These are phyloP conservation scores for Colletes gigas DNA, from an alignment of 1,140 invertebrate genomes.

Conservation along the genomic window DNA sequence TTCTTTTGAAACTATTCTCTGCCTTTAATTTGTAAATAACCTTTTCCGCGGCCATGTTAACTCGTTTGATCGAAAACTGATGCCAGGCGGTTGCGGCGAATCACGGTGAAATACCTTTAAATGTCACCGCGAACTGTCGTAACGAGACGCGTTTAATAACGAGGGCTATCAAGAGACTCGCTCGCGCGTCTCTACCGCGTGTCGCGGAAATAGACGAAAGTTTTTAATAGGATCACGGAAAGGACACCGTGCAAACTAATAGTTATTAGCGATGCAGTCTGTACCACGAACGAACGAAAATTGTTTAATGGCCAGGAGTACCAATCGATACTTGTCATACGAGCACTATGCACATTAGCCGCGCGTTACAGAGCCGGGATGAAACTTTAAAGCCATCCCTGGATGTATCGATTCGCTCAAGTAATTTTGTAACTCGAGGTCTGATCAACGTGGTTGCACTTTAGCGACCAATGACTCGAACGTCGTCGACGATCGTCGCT, in stretches of 20 bases:
- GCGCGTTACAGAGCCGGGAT: not conserved
- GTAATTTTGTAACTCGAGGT: not conserved
- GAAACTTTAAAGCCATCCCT: not conserved
- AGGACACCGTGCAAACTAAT: conserved; percentile 3
- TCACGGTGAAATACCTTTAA: not conserved
- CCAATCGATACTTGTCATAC: conserved; percentile 1
- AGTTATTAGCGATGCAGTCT: not conserved
- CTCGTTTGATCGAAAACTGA: too few species aligned
- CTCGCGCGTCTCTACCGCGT: not conserved
- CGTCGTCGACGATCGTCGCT: too few species aligned
- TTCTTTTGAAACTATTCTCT: too few species aligned
- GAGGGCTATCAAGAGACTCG: not conserved
- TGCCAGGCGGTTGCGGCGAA: not conserved
- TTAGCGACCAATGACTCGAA: not conserved
- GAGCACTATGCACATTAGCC: not conserved
- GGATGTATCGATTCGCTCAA: not conserved
- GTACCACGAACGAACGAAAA: conserved; percentile 5
- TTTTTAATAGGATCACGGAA: conserved; percentile 40
- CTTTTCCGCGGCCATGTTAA: too few species aligned
- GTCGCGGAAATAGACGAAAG: conserved; percentile 7
- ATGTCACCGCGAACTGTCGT: not conserved
- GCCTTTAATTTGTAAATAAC: too few species aligned
- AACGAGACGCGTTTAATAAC: conserved; percentile 6
- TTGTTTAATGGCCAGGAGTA: conserved; percentile 15
- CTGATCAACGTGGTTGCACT: not conserved